Base-by-base conservation (phyloP, 2,888 invertebrate genomes). In the Amorpha juglandis region DNA sequence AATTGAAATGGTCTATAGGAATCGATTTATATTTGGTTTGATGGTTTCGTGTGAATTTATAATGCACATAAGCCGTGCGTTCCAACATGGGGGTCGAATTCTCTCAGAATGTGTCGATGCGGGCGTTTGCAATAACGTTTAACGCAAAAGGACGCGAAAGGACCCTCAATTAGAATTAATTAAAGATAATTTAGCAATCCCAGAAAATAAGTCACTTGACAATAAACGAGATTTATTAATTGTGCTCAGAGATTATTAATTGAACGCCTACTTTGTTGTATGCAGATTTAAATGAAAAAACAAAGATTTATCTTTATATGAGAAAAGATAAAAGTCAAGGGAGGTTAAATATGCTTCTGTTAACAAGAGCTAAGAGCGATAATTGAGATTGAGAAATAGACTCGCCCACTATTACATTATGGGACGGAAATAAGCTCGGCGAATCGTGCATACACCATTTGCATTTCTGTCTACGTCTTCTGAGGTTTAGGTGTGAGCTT, bases 181-280 rank as follows among this genome's bases (percentile, higher is more conserved):
- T 92, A 92, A 88, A 90, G 91, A 91, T 90, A 92, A 92, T 92
- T 92, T 90, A 91, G 91, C 91, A 88, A 91, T 84, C 87, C 84
- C 86, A 82, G 83, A 86, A 87, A 88, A 89, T 89, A 85, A 88
- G 84, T 78, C 85, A 84, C 88, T 91, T 82, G 83, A 88, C 82
- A 87, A 87, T 87, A 84, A 90, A 86, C 84, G 89, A 87, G 91
- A 91, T 92, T 91, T 89, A 86, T 88, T 82, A 80, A 80, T 81
- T 80, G 78, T 71, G 51, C 72, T 72, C 68, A 74, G 52, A 63
- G 52, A 52, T 66, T 45, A 42, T 63, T 19, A 63, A 66, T 63
- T 63, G 63, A 66, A 63, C 52, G 27, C 47, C 33, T 33, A 48
- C 47, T 48, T 66, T 51, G 62, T 21, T 66, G 27, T 16, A 45